Evolutionary conservation across 2,888 invertebrate species (phyloP), one percentile per base, ranked within the genome.

Genomic region (Nymphalis urticae): DNA sequence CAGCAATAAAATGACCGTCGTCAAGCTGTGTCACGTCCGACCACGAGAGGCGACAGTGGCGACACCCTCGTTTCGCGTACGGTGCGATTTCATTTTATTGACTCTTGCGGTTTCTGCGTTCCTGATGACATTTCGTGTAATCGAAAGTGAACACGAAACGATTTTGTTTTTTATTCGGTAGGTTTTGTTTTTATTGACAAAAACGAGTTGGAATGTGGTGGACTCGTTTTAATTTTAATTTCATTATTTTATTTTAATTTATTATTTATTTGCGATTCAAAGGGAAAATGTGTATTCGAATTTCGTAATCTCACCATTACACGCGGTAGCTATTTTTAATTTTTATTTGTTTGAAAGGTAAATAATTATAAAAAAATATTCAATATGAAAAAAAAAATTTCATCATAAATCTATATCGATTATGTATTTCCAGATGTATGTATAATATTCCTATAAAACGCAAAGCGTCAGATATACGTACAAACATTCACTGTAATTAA

Each of bases 1-100:
- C 92, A 92, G 92, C 92, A 92, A 92, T 92, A 92, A 90, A 90
- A 84, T 87, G 89, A 91, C 92, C 92, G 86, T 89, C 91, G 91
- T 92, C 92, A 91, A 84, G 75, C 85, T 82, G 85, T 88, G 89
- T 89, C 91, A 89, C 88, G 87, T 89, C 88, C 82, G 84, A 83
- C 86, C 87, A 82, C 84, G 80, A 78, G 75, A 79, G 73, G 73
- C 75, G 74, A 73, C 75, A 72, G 69, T 69, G 73, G 72, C 76
- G 77, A 75, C 78, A 80, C 85, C 88, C 88, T 88, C 89, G 85
- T 86, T 88, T 78, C 78, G 81, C 81, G 72, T 79, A 77, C 77
- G 81, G 82, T 74, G 77, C 78, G 76, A 81, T 80, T 82, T 80
- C 78, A 84, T 89, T 92, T 92, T 90, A 92, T 92, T 89, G 90